Conservation (phyloP, 2,113 vertebrate species). For the Willisornis vidua region DNA sequence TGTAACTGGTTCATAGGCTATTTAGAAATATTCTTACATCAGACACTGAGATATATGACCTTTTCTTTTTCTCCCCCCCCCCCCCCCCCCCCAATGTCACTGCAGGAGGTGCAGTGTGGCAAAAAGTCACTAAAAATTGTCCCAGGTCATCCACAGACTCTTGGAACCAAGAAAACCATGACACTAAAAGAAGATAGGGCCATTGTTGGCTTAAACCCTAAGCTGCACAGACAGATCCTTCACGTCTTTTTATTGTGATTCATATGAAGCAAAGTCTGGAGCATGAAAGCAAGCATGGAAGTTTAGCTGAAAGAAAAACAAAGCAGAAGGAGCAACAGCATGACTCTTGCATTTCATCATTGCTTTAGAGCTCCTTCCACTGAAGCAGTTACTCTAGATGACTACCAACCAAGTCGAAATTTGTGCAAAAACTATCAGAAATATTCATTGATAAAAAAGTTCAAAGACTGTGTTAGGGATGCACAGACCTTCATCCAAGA, state of each 20-base stretch:
- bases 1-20: neutral
- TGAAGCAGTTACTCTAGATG: neutral
- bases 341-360: neutral
- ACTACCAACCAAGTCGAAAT: neutral
- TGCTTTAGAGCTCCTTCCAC: neutral
- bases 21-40: neutral
- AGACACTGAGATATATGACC: fast-evolving
- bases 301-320: neutral
- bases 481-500: neutral
- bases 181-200: neutral
- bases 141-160: neutral
- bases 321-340: neutral
- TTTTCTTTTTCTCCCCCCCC: neutral
- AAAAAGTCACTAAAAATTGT: neutral
- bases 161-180: neutral
- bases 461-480: neutral
- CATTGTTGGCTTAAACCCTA: neutral
- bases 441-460: neutral
- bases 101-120: neutral
- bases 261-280: neutral
- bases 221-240: neutral
- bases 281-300: neutral
- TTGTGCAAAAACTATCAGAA: neutral
- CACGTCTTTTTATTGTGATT: neutral
- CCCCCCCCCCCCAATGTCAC: neutral